Evolutionary conservation across 30 jellyfish, hydroid and myxozoan genomes (phyloP), one percentile per base, ranked within the genome.

Genomic region (Catostylus mosaicus): DNA sequence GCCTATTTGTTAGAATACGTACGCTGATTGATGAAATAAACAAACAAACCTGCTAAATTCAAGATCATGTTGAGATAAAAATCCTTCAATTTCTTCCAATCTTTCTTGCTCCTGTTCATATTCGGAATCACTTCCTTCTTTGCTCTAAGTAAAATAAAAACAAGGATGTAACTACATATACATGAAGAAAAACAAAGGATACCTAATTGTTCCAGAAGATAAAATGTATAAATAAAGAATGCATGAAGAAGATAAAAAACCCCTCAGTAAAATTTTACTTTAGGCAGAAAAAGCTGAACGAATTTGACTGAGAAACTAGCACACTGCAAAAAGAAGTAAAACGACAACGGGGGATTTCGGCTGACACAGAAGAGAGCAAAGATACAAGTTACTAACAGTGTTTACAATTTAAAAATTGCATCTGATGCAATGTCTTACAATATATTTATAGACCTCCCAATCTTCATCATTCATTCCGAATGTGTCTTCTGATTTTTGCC

Each of bases 391-490:
- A 46, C 11, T 9, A 46, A n/a, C n/a, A n/a, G n/a, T n/a, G n/a
- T n/a, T n/a, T n/a, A 11, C 14, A 35, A 31, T 7, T 30, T 7
- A 10, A 10, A 26, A 67, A 27, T 7, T 67, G 80, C 7, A 29
- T 68, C 16, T 16, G 67, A 27, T 67, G 26, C 16, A 8, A 0
- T 6, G 1, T 12, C 95, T 70, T 77, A 87, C 96, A 40, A 93
- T 93, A 66, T 82, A 93, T 59, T 93, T 93, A 40, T 93, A 93
- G 50, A 93, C 98, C 37, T 93, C 98, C 98, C 98, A 93, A 77
- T 93, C 98, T 60, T 93, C 98, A 66, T 93, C 98, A 37, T 93
- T 93, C 98, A 93, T 93, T 23, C 98, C 98, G 59, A 93, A 93
- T 1, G 98, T 93, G 63, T 93, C 98, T 64, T 93, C 98, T 29